Percentiles rank a stretch among this genome's conserved stretches.
Conservation (phyloP, 2,888 invertebrate genomes). For the Synergus laeviventris region DNA sequence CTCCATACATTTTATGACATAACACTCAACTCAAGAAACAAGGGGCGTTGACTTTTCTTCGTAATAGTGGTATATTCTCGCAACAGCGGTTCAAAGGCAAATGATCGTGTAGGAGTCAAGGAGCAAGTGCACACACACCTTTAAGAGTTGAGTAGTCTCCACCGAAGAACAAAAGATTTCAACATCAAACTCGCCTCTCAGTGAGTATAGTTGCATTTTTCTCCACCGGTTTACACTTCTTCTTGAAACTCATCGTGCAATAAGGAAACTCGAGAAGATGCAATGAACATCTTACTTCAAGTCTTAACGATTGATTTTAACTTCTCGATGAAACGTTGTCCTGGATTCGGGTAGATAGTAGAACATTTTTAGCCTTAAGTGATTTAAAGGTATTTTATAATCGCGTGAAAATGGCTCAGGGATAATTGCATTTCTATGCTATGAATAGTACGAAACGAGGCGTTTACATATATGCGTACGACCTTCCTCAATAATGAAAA, state of each 20-base stretch:
- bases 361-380: too few relatives aligned
- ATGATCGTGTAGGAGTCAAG: constrained; percentile 38
- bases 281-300: constrained; percentile 25
- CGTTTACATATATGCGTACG: constrained; percentile 43
- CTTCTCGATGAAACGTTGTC: not conserved
- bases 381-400: too few relatives aligned
- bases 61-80: constrained; percentile 35
- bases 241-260: constrained; percentile 18
- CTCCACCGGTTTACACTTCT: not conserved
- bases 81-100: constrained; percentile 31
- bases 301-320: not conserved
- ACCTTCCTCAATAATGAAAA: constrained; percentile 53
- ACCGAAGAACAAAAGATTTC: constrained; percentile 35
- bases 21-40: constrained; percentile 33
- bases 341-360: too few relatives aligned
- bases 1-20: constrained; percentile 38
- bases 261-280: not conserved
- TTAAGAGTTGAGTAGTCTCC: constrained; percentile 41
- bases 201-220: constrained; percentile 10
- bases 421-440: too few relatives aligned
- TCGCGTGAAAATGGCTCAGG: too few relatives aligned
- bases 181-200: constrained; percentile 16
- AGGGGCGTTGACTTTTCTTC: constrained; percentile 39
- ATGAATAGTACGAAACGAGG: constrained; percentile 42
- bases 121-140: constrained; percentile 45